Base-by-base conservation (phyloP, 2,888 invertebrate species). In the Cephus nigrinus region DNA sequence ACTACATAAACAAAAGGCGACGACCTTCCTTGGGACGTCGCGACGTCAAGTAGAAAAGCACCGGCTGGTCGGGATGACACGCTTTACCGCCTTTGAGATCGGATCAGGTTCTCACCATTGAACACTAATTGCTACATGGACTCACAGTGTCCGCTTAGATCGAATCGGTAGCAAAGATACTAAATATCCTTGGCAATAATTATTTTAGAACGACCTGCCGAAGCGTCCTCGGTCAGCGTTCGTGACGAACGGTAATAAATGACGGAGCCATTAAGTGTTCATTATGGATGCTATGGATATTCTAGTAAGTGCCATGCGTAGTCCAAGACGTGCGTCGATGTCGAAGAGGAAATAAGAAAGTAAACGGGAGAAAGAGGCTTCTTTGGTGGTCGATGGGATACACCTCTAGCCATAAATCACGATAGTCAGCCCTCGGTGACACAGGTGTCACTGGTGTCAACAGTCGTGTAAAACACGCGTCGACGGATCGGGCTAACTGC, bases 371-470 rank as follows among this genome's bases (percentile, higher is more conserved):
- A 55, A 9, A 55, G 55, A 55, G 5, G 23, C 55, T 23, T 55
- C 55, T 9, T 55, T 23, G 55, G 55, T 55, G 55, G 55, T 55
- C 55, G 55, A 23, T 23, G 23, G 1, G 55, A 55, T 55, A 55
- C 23, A 55, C 5, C 1, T 71, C 31, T 3, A 12, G 35, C n/a
- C 35, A 74, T 74, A 74, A 74, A 74, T 74, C 74, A 34, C 15
- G 23, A 30, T 74, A 74, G 31, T 35, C 5, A 5, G 15, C 23
- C 55, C 30, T 33, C n/a, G 35, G 74, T 34, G 36, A 34, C 74
- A 34, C 35, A 12, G 33, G 74, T 74, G 36, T 34, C 74, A n/a
- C 74, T 74, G 9, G 74, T 74, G 36, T 74, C 74, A 23, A 33
- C 74, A 74, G 74, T 4, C 35, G 23, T 74, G 74, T 34, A 23